Conservation (phyloP, 2,797 vertebrate species). For the Petrocephalus schoutedeni region DNA sequence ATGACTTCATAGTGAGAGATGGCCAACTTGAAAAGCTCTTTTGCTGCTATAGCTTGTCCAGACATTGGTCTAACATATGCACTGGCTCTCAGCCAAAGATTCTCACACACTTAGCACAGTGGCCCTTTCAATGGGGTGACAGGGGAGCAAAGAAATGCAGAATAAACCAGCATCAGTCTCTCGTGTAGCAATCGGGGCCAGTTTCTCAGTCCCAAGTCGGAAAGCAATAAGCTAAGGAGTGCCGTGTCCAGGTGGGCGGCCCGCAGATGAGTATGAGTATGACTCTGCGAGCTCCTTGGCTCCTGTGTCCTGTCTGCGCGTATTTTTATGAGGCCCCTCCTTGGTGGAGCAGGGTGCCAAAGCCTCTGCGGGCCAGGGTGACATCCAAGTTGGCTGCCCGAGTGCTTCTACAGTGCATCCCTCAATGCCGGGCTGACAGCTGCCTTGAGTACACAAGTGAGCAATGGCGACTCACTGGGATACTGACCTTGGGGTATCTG, state of each 20-base stretch:
- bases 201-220: background rate
- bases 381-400: conserved; percentile 58
- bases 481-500: conserved; percentile 47
- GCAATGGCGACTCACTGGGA: conserved; percentile 22
- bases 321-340: conserved; percentile 60
- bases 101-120: background rate
- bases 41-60: background rate
- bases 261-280: conserved; percentile 33
- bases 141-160: background rate
- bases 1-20: background rate
- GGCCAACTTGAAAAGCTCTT: background rate
- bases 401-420: conserved; percentile 61
- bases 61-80: background rate
- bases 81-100: background rate
- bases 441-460: conserved; percentile 31
- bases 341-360: conserved; percentile 50
- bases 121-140: background rate
- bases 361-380: conserved; percentile 55
- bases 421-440: conserved; percentile 56
- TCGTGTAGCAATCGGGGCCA: background rate
- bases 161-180: background rate
- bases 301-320: conserved; percentile 32
- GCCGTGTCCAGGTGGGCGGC: background rate
- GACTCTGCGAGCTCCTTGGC: conserved; percentile 39
- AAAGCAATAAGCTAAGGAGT: background rate